These are phyloP conservation scores for Dolichotis patagonum DNA, from an alignment of 2,113 vertebrate genomes.

Conservation along the genomic window DNA sequence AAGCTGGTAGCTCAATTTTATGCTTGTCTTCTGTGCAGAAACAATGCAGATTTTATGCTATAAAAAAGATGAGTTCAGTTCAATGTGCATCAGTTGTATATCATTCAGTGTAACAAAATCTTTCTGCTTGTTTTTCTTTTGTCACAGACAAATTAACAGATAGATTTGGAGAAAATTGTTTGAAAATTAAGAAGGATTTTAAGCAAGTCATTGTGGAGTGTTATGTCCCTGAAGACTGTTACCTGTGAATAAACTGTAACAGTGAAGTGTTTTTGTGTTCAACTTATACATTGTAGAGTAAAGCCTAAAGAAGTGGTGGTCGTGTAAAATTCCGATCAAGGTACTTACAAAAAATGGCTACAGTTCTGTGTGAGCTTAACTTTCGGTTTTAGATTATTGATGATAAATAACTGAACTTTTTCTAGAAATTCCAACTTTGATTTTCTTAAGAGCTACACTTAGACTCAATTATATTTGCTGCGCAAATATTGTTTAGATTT, in stretches of 20 bases:
- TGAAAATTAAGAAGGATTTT: slow-evolving; percentile 47
- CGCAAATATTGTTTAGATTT: slow-evolving; percentile 17
- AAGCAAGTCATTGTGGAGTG: background rate
- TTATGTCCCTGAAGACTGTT: background rate
- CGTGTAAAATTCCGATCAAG: slow-evolving; percentile 20
- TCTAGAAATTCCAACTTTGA: background rate
- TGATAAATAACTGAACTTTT: slow-evolving; percentile 49
- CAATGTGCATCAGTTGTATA: background rate
- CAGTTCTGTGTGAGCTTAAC: background rate
- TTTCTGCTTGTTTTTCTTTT: slow-evolving; percentile 27
- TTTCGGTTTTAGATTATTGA: slow-evolving; percentile 28
- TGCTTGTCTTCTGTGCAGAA: slow-evolving; percentile 1
- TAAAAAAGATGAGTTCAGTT: slow-evolving; percentile 48
- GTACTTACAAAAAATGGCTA: background rate
- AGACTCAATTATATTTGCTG: background rate
- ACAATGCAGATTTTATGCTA: background rate
- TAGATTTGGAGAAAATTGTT: background rate
- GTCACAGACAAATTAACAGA: slow-evolving; percentile 25
- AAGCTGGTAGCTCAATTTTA: slow-evolving; percentile 28
- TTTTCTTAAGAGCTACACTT: slow-evolving; percentile 49
- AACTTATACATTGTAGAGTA: background rate
- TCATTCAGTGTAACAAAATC: background rate
- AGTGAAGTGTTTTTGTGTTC: background rate
- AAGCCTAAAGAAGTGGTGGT: slow-evolving; percentile 31
- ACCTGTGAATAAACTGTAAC: background rate